These are phyloP conservation scores for Calyptomena viridis DNA, from an alignment of 2,113 vertebrate genomes.

Conservation along the genomic window DNA sequence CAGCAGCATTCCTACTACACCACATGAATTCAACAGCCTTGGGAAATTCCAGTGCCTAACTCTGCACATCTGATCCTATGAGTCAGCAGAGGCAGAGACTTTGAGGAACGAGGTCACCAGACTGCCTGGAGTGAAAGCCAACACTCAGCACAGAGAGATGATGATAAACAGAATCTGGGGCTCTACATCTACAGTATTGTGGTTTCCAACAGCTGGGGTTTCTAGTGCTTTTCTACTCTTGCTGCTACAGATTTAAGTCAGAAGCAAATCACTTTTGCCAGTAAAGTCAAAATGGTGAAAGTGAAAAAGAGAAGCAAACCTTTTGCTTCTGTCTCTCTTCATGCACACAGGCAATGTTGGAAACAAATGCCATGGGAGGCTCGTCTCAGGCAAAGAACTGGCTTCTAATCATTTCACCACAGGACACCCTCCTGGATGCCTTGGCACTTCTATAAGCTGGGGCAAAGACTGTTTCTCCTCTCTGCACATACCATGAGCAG, in stretches of 20 bases:
- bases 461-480: background rate
- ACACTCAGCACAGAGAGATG: background rate
- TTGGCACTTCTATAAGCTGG: background rate
- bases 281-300: background rate
- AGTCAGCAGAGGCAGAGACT: background rate
- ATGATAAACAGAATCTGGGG: background rate
- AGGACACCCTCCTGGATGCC: background rate
- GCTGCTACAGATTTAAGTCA: background rate
- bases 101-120: background rate
- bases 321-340: background rate
- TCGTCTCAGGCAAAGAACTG: background rate
- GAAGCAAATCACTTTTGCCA: background rate
- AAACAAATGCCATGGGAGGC: background rate
- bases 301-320: background rate
- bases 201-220: background rate
- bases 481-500: background rate
- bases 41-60: background rate
- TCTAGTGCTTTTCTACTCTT: background rate
- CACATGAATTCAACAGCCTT: background rate
- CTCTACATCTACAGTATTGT: background rate
- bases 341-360: background rate
- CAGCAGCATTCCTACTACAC: background rate
- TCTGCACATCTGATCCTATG: background rate
- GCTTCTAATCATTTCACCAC: background rate
- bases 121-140: background rate